A percentile compares a stretch with the other conserved stretches of the same genome.
Evolutionary conservation across 2,888 invertebrate genomes (phyloP).

Genomic region (Drosophila lutescens): DNA sequence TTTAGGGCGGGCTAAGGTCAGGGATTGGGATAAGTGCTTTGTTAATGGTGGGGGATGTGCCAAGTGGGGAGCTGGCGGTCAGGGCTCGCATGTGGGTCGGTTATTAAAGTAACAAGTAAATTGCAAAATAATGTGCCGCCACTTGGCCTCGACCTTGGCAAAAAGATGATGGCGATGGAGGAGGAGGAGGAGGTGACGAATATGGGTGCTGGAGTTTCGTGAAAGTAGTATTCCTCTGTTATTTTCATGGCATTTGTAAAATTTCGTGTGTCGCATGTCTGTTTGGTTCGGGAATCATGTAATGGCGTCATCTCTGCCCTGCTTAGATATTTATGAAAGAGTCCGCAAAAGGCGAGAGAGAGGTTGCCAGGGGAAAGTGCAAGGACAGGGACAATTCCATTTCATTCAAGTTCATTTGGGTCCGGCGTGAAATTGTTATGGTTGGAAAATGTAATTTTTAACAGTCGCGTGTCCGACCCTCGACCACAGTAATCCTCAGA

Average conservation of each 20-base stretch:
- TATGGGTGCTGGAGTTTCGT: constrained; percentile 16
- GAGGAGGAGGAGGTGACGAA: neutral
- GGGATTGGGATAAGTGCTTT: constrained; percentile 18
- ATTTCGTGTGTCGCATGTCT: constrained; percentile 17
- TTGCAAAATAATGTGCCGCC: constrained; percentile 56
- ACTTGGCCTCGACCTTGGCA: constrained; percentile 48
- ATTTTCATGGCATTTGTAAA: constrained; percentile 15
- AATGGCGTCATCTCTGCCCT: constrained; percentile 64
- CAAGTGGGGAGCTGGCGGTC: constrained; percentile 20
- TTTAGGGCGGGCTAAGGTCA: constrained; percentile 16
- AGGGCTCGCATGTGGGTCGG: constrained; percentile 37
- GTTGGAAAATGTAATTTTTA: constrained; percentile 36
- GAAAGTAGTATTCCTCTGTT: constrained; percentile 31
- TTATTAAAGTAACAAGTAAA: constrained; percentile 59
- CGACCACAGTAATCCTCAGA: neutral
- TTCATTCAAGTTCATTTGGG: constrained; percentile 38
- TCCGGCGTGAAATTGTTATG: constrained; percentile 34
- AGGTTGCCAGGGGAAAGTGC: neutral
- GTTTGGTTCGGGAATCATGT: constrained; percentile 6
- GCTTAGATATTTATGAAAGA: constrained; percentile 72
- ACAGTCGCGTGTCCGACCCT: constrained; percentile 27
- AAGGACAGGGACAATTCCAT: constrained; percentile 30
- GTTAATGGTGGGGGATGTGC: constrained; percentile 11
- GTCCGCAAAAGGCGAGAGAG: no score
- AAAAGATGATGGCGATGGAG: constrained; percentile 28